Evolutionary conservation across 2,797 vertebrate species (phyloP).

Genomic region (Trematomus bernacchii): DNA sequence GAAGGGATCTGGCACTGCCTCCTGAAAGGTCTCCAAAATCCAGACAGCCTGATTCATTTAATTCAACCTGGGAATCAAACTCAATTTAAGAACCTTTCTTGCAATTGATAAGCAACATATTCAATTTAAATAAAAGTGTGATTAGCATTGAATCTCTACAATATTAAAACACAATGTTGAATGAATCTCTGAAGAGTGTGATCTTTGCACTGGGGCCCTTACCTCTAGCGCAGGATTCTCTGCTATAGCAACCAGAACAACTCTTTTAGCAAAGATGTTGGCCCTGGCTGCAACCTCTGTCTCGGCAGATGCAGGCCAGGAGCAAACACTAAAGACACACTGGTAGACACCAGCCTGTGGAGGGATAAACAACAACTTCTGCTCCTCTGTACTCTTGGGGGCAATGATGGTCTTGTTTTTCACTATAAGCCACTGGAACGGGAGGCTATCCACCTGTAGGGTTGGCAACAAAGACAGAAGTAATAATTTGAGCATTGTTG

Average conservation of each 20-base stretch:
- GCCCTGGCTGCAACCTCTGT: conserved; percentile 86
- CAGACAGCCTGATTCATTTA: conserved; percentile 84
- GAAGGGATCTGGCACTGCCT: conserved; percentile 90
- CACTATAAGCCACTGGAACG: conserved; percentile 92
- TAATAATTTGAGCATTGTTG: not conserved
- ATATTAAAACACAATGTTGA: not conserved
- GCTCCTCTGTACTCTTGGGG: conserved; percentile 91
- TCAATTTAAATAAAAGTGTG: not conserved
- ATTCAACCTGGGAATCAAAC: conserved; percentile 87
- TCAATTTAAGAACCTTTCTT: not conserved
- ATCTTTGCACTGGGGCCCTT: conserved; percentile 17
- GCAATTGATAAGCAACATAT: not conserved
- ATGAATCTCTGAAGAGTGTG: not conserved
- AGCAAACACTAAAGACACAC: conserved; percentile 91
- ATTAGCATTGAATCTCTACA: not conserved
- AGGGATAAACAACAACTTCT: conserved; percentile 94
- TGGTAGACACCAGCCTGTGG: conserved; percentile 91
- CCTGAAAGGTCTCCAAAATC: conserved; percentile 93
- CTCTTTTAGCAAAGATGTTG: conserved; percentile 89
- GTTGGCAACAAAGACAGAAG: not conserved
- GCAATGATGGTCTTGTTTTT: conserved; percentile 95
- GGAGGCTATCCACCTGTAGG: conserved; percentile 87
- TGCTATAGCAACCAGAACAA: conserved; percentile 91
- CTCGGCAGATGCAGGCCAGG: conserved; percentile 95
- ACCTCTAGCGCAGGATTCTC: conserved; percentile 93